These are phyloP conservation scores for Gymnopithys bicolor DNA, from an alignment of 2,797 vertebrate species.

Conservation along the genomic window DNA sequence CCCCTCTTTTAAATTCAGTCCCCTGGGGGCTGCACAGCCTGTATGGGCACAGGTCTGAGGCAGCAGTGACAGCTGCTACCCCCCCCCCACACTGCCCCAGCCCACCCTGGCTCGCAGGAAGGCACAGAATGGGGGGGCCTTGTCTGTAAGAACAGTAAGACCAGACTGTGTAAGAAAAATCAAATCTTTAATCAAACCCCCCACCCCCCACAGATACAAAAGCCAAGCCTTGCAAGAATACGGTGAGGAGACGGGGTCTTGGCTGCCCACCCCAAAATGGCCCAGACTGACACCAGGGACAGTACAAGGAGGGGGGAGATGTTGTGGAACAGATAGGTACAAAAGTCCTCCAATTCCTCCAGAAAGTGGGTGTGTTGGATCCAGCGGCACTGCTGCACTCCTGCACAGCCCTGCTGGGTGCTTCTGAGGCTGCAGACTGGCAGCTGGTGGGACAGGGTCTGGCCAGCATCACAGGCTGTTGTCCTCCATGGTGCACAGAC, in stretches of 20 bases:
- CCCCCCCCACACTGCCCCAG: background rate
- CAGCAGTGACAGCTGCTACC: background rate
- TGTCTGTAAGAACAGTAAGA: background rate
- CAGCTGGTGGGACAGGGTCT: rapidly evolving
- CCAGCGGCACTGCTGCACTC: rapidly evolving
- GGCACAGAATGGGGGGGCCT: rapidly evolving
- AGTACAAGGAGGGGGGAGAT: background rate
- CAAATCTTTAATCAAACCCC: conserved; percentile 38
- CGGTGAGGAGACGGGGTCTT: background rate
- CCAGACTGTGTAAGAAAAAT: background rate
- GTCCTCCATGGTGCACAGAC: rapidly evolving
- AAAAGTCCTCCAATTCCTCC: background rate
- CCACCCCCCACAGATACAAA: background rate
- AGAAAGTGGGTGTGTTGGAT: background rate
- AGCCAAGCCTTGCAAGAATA: background rate
- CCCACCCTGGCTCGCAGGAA: rapidly evolving
- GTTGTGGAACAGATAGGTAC: rapidly evolving
- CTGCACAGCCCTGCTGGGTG: rapidly evolving
- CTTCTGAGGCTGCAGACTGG: background rate
- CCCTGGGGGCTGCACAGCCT: background rate
- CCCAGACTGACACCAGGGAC: background rate
- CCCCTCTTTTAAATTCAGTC: background rate
- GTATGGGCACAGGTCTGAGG: background rate
- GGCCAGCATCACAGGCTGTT: background rate
- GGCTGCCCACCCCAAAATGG: background rate